A percentile compares a stretch with the other conserved stretches of the same genome.
Conservation (phyloP, 2,888 invertebrate genomes). For the Cotesia congregata region DNA sequence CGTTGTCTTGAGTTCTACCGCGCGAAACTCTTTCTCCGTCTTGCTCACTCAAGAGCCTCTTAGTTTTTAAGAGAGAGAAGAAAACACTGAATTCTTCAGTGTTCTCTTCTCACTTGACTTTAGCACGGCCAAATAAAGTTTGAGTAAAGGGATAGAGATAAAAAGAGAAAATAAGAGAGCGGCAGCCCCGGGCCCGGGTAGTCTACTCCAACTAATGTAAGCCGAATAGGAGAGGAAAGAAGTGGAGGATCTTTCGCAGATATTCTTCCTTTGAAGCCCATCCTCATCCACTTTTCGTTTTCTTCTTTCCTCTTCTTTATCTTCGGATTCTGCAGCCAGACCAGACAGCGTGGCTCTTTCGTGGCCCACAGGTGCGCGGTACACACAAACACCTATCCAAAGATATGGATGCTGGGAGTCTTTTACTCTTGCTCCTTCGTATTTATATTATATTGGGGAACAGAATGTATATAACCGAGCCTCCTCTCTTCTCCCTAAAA, state of each 20-base stretch:
- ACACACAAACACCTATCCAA: conserved; percentile 28
- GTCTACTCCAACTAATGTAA: conserved; percentile 11
- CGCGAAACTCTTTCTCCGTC: conserved; percentile 39
- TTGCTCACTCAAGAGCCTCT: conserved; percentile 5
- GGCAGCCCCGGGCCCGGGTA: background rate
- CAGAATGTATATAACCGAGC: conserved; percentile 41
- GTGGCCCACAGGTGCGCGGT: conserved; percentile 49
- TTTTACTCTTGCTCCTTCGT: conserved; percentile 40
- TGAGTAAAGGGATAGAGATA: background rate
- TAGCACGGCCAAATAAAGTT: conserved; percentile 19
- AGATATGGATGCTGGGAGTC: conserved; percentile 35
- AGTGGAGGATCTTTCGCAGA: background rate
- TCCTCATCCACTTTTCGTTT: conserved; percentile 36
- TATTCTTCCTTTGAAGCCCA: background rate
- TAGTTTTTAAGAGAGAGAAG: background rate
- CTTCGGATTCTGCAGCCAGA: conserved; percentile 39
- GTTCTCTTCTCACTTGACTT: background rate
- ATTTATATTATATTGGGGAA: no score
- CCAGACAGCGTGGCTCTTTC: conserved; percentile 54
- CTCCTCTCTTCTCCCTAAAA: conserved; percentile 51
- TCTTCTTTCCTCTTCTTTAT: conserved; percentile 41
- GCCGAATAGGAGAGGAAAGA: conserved; percentile 29
- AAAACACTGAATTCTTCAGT: background rate
- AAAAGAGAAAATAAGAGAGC: background rate
- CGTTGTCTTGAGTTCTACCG: conserved; percentile 34